phyloP scores from a whole-genome alignment of 2,113 vertebrate genomes.

The Oriolus oriolus region DNA sequence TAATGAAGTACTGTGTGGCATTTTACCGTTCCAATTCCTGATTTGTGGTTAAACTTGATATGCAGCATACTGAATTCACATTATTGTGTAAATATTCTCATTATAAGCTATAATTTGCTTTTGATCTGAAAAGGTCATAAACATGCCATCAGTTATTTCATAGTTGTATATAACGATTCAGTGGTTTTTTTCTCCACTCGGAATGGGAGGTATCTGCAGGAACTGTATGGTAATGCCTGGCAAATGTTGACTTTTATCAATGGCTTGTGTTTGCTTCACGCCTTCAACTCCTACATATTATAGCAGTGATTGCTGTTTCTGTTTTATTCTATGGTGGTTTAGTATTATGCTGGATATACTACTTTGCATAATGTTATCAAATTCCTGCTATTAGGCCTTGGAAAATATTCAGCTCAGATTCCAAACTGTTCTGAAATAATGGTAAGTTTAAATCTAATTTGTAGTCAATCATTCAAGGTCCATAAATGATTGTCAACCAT shows the following conservation, averaged over 20 bases:
- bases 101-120: slow-evolving; percentile 63
- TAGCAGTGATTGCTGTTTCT: slow-evolving; percentile 51
- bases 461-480: not conserved
- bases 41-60: slow-evolving; percentile 59
- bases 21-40: slow-evolving; percentile 36
- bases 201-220: slow-evolving; percentile 15
- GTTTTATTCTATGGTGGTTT: slow-evolving; percentile 30
- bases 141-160: slow-evolving; percentile 53
- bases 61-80: slow-evolving; percentile 51
- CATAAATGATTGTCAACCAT: slow-evolving; percentile 1
- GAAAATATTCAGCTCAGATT: slow-evolving; percentile 49
- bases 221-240: slow-evolving; percentile 34
- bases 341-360: slow-evolving; percentile 31
- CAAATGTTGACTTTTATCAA: slow-evolving; percentile 64
- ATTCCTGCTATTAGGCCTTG: slow-evolving; percentile 45
- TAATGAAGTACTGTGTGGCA: slow-evolving; percentile 52
- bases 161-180: not conserved
- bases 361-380: slow-evolving; percentile 51
- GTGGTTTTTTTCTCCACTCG: not conserved
- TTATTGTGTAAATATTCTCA: slow-evolving; percentile 65
- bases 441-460: slow-evolving; percentile 43
- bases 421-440: slow-evolving; percentile 35
- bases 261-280: slow-evolving; percentile 17
- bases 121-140: slow-evolving; percentile 64
- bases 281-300: slow-evolving; percentile 46